Percentiles rank a stretch among this genome's conserved stretches.
These are phyloP conservation scores for Enteromius mattozi DNA, from an alignment of 2,797 vertebrate genomes.

Conservation along the genomic window DNA sequence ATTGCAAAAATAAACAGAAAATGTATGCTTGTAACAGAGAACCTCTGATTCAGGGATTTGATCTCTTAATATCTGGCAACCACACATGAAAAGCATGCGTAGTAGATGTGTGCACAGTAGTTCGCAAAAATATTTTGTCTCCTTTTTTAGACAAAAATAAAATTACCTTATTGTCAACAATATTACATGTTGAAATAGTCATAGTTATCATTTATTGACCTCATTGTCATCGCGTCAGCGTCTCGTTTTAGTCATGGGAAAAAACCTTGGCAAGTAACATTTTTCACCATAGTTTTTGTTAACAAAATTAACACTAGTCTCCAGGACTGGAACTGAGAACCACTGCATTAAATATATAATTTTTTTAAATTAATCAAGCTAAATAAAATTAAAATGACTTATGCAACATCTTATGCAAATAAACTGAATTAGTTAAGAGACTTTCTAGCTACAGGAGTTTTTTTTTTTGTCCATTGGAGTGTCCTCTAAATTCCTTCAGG, in stretches of 20 bases:
- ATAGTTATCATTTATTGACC: not conserved
- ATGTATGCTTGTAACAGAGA: no score
- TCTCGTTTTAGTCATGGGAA: not conserved
- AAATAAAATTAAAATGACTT: not conserved
- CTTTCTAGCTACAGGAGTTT: not conserved
- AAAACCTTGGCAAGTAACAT: not conserved
- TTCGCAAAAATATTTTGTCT: no score
- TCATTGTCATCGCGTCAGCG: not conserved
- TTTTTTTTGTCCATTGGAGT: slow-evolving; percentile 3
- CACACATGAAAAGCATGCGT: no score
- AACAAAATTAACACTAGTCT: no score
- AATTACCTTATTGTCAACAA: not conserved
- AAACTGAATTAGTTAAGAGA: slow-evolving; percentile 1
- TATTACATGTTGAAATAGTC: not conserved
- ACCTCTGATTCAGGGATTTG: no score
- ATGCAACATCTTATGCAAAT: not conserved
- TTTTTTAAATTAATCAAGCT: not conserved
- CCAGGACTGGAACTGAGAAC: no score
- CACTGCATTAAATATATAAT: not conserved
- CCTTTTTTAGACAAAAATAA: no score
- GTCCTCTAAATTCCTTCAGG: slow-evolving; percentile 25
- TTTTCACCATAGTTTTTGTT: no score
- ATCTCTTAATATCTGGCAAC: no score
- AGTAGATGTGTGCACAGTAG: no score
- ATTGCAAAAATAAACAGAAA: no score